Evolutionary conservation across 1,140 invertebrate genomes (phyloP), one percentile per base, ranked within the genome.

Genomic region (Pogonomyrmex barbatus): DNA sequence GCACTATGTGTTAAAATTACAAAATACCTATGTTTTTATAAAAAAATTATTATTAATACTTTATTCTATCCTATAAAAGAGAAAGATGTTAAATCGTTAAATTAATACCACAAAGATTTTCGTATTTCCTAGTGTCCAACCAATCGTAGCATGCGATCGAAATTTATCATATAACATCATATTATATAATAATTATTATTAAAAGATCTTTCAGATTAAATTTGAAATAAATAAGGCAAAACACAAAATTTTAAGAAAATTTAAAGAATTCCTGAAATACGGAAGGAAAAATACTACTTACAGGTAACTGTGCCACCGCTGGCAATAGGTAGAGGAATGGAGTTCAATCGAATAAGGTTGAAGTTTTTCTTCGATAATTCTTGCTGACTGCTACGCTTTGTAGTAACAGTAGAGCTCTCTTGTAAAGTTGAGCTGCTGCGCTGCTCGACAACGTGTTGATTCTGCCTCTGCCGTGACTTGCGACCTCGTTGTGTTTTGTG

Each of bases 281-380:
- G 1, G 24, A 67, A 65, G 14, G 12, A 33, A 75, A 60, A 3
- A 39, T 47, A n/a, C 60, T 91, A 95, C 95, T 93, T 94, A 97
- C 97, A 97, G 91, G 96, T 96, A 76, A 97, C 96, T 93, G 96
- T 96, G 91, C 97, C 97, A 92, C 96, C 96, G 89, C 96, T 96
- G 36, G 96, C 65, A 63, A 92, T 96, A 85, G 97, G 97, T 86
- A 98, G 94, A 78, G 97, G 97, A 86, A 98, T 97, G 91, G 97
- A 97, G 92, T 97, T 96, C 82, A 98, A 94, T 86, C 97, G 96
- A 76, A 97, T 96, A 76, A 96, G 94, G 91, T 96, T 95, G 93
- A 96, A 97, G 78, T 95, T 92, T 71, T 93, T 93, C 76, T 92
- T 92, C 33, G 91, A 87, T 68, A 92, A 70, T 70, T 93, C 89